Base-by-base conservation (phyloP, 2,888 invertebrate species). In the Gibbula magus region DNA sequence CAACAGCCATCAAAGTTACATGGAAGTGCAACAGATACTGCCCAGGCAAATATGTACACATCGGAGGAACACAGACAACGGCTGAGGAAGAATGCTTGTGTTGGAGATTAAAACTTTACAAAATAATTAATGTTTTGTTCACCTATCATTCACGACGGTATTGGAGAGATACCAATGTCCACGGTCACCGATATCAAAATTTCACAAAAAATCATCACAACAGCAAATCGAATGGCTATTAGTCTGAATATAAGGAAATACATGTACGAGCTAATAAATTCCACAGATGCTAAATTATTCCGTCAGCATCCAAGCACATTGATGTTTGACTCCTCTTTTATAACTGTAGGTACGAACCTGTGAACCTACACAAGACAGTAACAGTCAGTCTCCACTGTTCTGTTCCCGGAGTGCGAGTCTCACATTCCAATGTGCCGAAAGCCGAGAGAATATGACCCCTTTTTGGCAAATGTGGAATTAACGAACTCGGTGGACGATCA, bases 201-300 rank as follows among this genome's bases (percentile, higher is more conserved):
- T 61, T 61, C 61, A 61, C 61, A 61, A 61, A 61, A 29, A 61
- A 13, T n/a, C 13, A 61, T 61, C 61, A 61, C 61, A 61, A 61
- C 61, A 61, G 61, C 29, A 61, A 61, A 61, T 61, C 25, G 61
- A 61, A 61, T 13, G 29, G n/a, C 29, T 61, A 61, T 29, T 29
- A 61, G 25, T 61, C 29, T 61, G 61, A 61, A 32, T 61, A 70
- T 39, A 70, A 20, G 70, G 70, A 70, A 70, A 70, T 70, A 70
- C 70, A 70, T 29, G 25, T 66, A 20, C 20, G 29, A 25, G 35
- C 70, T 10, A 25, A 70, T 61, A 70, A 39, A 70, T 70, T 70
- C 70, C 39, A 39, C 70, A 70, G 20, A 39, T 32, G 70, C 70
- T 70, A 70, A 70, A 45, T 35, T 70, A 70, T 70, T 20, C 70